Evolutionary conservation across 1,140 invertebrate species (phyloP).

Genomic region (Mercenaria mercenaria): DNA sequence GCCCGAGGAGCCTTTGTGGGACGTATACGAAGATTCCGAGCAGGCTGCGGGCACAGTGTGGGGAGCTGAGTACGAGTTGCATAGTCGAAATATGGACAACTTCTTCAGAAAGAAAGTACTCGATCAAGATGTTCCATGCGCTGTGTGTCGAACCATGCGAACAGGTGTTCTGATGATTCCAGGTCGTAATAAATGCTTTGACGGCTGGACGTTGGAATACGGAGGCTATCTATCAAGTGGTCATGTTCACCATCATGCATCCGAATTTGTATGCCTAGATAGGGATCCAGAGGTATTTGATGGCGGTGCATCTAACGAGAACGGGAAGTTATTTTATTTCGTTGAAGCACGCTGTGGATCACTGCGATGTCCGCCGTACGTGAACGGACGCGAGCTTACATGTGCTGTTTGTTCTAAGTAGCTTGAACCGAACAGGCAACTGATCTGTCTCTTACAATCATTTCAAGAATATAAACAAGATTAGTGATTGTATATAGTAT

Average conservation of each 20-base stretch:
- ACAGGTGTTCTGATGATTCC: too few species aligned
- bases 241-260: not conserved
- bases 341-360: not conserved
- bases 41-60: not conserved
- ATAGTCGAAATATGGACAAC: not conserved
- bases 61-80: conserved; percentile 44
- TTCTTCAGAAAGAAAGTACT: not conserved
- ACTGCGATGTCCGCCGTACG: too few species aligned
- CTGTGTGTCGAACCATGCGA: too few species aligned
- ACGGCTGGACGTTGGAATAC: not conserved
- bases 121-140: not conserved
- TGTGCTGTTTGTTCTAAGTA: too few species aligned
- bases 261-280: not conserved
- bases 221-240: not conserved
- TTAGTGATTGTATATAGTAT: too few species aligned
- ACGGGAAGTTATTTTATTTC: not conserved
- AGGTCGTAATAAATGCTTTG: not conserved
- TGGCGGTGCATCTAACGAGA: not conserved
- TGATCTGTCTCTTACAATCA: too few species aligned
- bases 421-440: too few species aligned
- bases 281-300: not conserved
- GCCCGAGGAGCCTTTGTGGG: conserved; percentile 14
- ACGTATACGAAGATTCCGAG: not conserved
- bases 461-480: too few species aligned
- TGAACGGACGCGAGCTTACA: too few species aligned